Conservation (phyloP, 2,113 vertebrate genomes). For the Tylochromis polylepis region DNA sequence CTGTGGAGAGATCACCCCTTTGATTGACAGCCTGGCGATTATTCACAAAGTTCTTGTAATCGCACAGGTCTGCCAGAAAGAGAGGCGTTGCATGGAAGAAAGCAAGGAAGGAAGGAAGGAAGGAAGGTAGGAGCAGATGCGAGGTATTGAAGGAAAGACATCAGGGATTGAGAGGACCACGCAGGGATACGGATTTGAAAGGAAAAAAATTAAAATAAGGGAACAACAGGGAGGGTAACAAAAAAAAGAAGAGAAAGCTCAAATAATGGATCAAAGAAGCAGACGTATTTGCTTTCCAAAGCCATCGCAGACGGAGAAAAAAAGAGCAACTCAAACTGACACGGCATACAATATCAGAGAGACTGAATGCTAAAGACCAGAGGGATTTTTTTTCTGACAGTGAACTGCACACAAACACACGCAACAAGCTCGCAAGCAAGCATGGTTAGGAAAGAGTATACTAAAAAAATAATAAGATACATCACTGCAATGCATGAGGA, state of each 20-base stretch:
- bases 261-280: slow-evolving; percentile 60
- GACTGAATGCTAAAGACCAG: neutral
- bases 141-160: slow-evolving; percentile 38
- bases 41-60: slow-evolving; percentile 83
- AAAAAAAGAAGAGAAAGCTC: slow-evolving; percentile 66
- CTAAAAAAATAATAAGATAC: neutral
- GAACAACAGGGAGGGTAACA: slow-evolving; percentile 44
- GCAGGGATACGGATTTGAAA: slow-evolving; percentile 56
- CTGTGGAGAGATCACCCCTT: slow-evolving; percentile 95
- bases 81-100: slow-evolving; percentile 58
- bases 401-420: neutral
- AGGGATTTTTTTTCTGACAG: neutral
- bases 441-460: slow-evolving; percentile 22
- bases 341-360: slow-evolving; percentile 6
- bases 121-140: slow-evolving; percentile 62
- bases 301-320: slow-evolving; percentile 43
- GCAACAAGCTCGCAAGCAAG: slow-evolving; percentile 45
- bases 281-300: slow-evolving; percentile 40
- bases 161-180: slow-evolving; percentile 47
- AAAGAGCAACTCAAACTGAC: slow-evolving; percentile 43
- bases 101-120: slow-evolving; percentile 37
- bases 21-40: slow-evolving; percentile 80
- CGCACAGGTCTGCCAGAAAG: slow-evolving; percentile 81
- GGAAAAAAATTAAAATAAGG: slow-evolving; percentile 45
- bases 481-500: neutral